Conservation (phyloP, 2,797 vertebrate genomes). For the Morelia viridis region DNA sequence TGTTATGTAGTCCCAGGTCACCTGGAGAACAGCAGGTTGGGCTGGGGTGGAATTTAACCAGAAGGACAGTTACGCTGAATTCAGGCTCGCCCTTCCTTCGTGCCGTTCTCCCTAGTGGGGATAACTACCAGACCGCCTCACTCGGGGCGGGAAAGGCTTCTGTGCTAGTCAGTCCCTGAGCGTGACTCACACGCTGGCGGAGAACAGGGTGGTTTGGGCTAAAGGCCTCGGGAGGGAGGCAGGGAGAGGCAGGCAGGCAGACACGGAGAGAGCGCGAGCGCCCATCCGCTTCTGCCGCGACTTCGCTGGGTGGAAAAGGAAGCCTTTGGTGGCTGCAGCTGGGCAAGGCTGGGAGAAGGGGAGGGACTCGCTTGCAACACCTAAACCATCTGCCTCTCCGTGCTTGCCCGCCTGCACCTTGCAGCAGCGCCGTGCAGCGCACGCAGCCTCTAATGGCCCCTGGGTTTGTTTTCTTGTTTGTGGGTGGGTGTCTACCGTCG, state of each 20-base stretch:
- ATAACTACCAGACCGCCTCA: background rate
- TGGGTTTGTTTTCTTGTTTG: slow-evolving; percentile 13
- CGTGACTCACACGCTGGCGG: slow-evolving; percentile 13
- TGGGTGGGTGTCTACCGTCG: background rate
- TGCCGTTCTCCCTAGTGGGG: background rate
- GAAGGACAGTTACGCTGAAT: background rate
- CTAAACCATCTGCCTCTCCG: slow-evolving; percentile 8
- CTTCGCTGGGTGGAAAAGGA: background rate
- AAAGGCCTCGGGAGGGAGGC: background rate
- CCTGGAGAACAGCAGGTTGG: background rate
- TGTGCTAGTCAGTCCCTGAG: slow-evolving; percentile 1
- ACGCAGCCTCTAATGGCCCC: slow-evolving; percentile 27
- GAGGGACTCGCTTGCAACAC: background rate
- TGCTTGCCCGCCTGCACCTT: slow-evolving; percentile 12
- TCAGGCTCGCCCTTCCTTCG: too few species aligned
- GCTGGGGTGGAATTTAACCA: background rate
- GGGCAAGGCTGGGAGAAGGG: background rate
- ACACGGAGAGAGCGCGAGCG: background rate
- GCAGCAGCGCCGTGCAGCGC: slow-evolving; percentile 13
- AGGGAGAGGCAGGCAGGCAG: background rate
- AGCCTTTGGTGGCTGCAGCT: background rate
- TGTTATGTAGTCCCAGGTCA: background rate
- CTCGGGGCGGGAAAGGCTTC: slow-evolving; percentile 15
- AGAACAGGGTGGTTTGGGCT: background rate
- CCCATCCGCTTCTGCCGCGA: slow-evolving; percentile 2